A percentile compares a stretch with the other conserved stretches of the same genome.
Conservation (phyloP, 2,888 invertebrate genomes). For the Euclidia mi region DNA sequence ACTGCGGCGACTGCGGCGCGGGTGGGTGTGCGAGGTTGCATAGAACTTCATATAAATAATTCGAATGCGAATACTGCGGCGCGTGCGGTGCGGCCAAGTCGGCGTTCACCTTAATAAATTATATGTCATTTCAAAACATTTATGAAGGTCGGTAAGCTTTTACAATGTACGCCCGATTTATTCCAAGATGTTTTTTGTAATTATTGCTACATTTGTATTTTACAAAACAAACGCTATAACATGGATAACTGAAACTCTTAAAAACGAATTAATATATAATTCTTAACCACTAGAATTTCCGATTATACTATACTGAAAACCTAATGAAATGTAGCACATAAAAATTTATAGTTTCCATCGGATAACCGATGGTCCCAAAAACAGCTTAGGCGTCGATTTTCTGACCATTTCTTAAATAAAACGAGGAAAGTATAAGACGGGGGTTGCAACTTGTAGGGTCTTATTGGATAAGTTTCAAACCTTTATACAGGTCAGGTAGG, state of each 20-base stretch:
- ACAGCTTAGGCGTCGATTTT: conserved; percentile 46
- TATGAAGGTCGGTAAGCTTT: conserved; percentile 20
- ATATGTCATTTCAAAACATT: conserved; percentile 37
- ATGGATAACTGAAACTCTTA: no score
- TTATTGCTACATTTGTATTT: background rate
- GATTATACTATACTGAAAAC: conserved; percentile 22
- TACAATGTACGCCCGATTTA: conserved; percentile 25
- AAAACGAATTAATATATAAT: background rate
- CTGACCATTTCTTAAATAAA: conserved; percentile 63
- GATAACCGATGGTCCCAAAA: conserved; percentile 29
- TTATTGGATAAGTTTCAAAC: conserved; percentile 86
- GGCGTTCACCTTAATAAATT: no score
- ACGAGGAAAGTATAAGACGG: conserved; percentile 59
- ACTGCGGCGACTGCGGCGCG: no score
- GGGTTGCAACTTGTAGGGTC: conserved; percentile 67
- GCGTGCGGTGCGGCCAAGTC: no score
- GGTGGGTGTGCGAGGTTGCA: no score
- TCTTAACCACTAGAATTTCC: conserved; percentile 14
- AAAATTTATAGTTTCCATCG: conserved; percentile 38
- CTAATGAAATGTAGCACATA: conserved; percentile 38
- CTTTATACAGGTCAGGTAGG: conserved; percentile 73
- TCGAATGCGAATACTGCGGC: no score
- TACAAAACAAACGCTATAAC: background rate
- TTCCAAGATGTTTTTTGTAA: conserved; percentile 1
- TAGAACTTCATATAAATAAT: no score